Evolutionary conservation across 2,888 invertebrate species (phyloP).

Genomic region (Xestia rhomboidea): DNA sequence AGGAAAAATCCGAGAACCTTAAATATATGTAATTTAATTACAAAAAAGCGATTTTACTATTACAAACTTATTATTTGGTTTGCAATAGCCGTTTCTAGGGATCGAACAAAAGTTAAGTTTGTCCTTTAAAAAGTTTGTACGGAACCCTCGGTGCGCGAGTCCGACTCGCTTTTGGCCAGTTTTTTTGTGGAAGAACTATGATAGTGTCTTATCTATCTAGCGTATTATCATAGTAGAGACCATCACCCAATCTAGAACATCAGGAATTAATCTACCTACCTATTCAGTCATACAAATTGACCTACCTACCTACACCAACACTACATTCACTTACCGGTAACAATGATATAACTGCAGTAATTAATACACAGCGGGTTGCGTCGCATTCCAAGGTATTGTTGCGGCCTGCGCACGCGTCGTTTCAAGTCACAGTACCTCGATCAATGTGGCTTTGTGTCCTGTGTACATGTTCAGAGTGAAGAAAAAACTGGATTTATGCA

Average conservation of each 20-base stretch:
- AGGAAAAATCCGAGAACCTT: too few species aligned
- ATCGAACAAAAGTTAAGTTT: too few species aligned
- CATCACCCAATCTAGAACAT: background rate
- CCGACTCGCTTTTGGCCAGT: too few species aligned
- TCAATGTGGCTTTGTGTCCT: slow-evolving; percentile 58
- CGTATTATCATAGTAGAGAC: background rate
- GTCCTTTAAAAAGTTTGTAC: too few species aligned
- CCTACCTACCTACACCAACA: slow-evolving; percentile 19
- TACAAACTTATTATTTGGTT: too few species aligned
- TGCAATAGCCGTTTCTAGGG: too few species aligned
- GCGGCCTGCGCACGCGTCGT: slow-evolving; percentile 62
- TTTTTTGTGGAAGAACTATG: background rate
- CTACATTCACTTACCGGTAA: slow-evolving; percentile 58
- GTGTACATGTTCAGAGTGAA: slow-evolving; percentile 33
- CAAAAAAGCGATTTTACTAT: too few species aligned
- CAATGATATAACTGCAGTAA: slow-evolving; percentile 63
- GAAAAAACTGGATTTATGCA: slow-evolving; percentile 47
- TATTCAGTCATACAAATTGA: background rate
- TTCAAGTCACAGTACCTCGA: slow-evolving; percentile 53
- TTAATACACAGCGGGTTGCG: slow-evolving; percentile 67
- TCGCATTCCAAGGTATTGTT: slow-evolving; percentile 80
- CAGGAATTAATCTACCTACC: background rate
- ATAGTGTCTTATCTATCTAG: background rate
- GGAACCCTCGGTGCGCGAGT: too few species aligned
- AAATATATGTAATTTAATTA: too few species aligned